A percentile compares a stretch with the other conserved stretches of the same genome.
phyloP scores from a whole-genome alignment of 2,797 vertebrate genomes.

The Sebastes steindachneri region DNA sequence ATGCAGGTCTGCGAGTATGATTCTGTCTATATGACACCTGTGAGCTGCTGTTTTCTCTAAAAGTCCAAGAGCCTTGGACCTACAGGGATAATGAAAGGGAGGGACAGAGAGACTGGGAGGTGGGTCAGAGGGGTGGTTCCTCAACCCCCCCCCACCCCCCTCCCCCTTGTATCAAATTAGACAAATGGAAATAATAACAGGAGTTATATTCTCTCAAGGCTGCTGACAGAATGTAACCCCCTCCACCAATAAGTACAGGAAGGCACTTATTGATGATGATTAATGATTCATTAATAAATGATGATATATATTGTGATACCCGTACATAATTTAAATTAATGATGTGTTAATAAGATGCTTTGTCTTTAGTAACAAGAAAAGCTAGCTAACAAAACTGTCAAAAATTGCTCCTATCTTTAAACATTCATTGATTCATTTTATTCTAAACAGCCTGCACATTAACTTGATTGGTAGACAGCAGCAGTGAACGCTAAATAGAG shows the following conservation, averaged over 20 bases:
- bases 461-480: not conserved
- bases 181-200: slow-evolving; percentile 19
- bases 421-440: not conserved
- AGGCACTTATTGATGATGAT: not conserved
- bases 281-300: fast-evolving
- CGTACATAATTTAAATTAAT: not conserved
- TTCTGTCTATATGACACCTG: slow-evolving; percentile 3
- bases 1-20: not conserved
- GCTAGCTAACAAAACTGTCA: not conserved
- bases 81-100: slow-evolving; percentile 50
- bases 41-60: slow-evolving; percentile 28
- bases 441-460: slow-evolving; percentile 7
- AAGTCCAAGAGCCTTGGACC: slow-evolving; percentile 51
- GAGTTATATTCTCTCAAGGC: not conserved
- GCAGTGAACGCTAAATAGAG: slow-evolving; percentile 2
- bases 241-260: not conserved
- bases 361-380: slow-evolving; percentile 3
- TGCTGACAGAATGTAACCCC: not conserved
- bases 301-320: not conserved
- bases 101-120: slow-evolving; percentile 42
- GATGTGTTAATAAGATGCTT: not conserved
- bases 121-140: slow-evolving; percentile 24
- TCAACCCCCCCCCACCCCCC: not conserved
- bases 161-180: slow-evolving; percentile 11
- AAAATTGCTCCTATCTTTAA: not conserved